Evolutionary conservation across 2,113 vertebrate genomes (phyloP).

Genomic region (Drymodes brunneopygia): DNA sequence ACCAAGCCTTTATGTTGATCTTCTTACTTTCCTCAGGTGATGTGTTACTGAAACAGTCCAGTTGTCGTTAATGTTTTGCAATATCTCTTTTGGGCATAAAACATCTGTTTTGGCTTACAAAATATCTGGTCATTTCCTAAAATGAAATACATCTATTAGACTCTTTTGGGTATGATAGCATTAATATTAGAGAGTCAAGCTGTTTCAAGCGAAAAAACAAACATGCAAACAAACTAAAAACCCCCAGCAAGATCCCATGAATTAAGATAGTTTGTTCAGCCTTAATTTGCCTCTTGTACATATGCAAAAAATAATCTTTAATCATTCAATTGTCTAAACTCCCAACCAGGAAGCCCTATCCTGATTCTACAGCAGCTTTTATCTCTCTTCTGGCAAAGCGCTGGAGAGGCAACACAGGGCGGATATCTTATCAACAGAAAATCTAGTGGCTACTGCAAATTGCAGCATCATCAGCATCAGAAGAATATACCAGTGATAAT

Average conservation of each 20-base stretch:
- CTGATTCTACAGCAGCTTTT: not conserved
- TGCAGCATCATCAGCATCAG: not conserved
- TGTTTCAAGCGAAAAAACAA: not conserved
- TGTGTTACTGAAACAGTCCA: not conserved
- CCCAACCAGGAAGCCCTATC: not conserved
- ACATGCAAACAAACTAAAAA: not conserved
- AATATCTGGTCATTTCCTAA: not conserved
- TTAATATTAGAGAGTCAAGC: not conserved
- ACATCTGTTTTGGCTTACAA: not conserved
- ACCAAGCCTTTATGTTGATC: not conserved
- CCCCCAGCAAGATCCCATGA: not conserved
- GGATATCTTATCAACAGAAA: not conserved
- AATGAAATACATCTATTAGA: not conserved
- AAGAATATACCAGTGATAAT: not conserved
- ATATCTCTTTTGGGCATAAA: not conserved
- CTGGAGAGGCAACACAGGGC: rapidly evolving
- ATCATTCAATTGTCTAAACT: not conserved
- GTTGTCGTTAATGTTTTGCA: not conserved
- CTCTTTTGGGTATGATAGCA: not conserved
- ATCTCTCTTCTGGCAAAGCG: not conserved
- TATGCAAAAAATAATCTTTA: not conserved
- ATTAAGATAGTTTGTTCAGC: not conserved
- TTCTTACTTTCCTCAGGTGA: not conserved
- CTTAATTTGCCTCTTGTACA: not conserved
- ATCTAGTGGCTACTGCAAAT: not conserved